Percentiles rank a stretch among this genome's conserved stretches.
Conservation (phyloP, 2,888 invertebrate species). For the Drosophila vallismaia region DNA sequence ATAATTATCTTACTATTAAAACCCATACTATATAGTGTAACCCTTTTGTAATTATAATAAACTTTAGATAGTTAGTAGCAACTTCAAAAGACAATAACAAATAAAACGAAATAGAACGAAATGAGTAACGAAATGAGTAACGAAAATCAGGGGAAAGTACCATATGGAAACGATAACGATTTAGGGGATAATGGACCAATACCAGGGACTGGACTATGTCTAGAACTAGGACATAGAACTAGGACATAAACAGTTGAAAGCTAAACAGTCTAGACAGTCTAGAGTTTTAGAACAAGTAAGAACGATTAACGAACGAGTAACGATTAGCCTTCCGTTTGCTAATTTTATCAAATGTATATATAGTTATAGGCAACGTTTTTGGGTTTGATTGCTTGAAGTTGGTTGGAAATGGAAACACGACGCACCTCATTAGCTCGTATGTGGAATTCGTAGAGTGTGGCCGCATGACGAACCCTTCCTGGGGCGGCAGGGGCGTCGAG, state of each 20-base stretch:
- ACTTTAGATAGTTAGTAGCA: constrained; percentile 25
- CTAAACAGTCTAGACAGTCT: constrained; percentile 21
- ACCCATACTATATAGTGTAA: not conserved
- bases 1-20: not conserved
- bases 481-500: constrained; percentile 75
- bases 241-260: constrained; percentile 33
- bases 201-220: constrained; percentile 31
- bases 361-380: constrained; percentile 21
- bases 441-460: constrained; percentile 81
- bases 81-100: constrained; percentile 25
- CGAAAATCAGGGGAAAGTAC: constrained; percentile 20
- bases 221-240: constrained; percentile 11
- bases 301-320: constrained; percentile 41
- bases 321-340: constrained; percentile 2
- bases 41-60: constrained; percentile 1
- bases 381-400: constrained; percentile 1
- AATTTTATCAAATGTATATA: constrained; percentile 15
- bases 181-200: constrained; percentile 29
- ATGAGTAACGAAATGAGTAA: constrained; percentile 27
- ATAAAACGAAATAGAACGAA: constrained; percentile 43
- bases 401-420: constrained; percentile 61
- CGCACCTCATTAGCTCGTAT: constrained; percentile 82
- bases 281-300: not conserved
- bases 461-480: constrained; percentile 61
- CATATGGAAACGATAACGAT: constrained; percentile 35